These are phyloP conservation scores for Xanthia icteritia DNA, from an alignment of 2,888 invertebrate genomes.

Conservation along the genomic window DNA sequence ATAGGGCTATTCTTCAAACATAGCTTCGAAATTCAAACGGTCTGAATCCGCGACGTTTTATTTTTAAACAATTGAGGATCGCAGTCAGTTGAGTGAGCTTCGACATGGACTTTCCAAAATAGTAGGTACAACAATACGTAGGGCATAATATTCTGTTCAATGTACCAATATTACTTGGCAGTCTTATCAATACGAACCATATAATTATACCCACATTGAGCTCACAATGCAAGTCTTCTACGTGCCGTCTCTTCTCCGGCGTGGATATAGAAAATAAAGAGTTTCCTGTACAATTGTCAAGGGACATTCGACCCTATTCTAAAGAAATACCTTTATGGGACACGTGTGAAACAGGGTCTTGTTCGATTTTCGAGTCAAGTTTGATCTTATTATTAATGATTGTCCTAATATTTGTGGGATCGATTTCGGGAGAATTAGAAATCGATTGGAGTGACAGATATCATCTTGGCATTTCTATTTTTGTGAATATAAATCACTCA, in stretches of 20 bases:
- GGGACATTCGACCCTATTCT: constrained; percentile 73
- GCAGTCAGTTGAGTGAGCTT: too few relatives aligned
- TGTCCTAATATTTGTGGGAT: constrained; percentile 37
- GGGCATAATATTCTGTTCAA: constrained; percentile 8
- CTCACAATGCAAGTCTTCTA: constrained; percentile 69
- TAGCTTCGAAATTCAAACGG: not conserved
- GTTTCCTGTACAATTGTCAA: constrained; percentile 86
- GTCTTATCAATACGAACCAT: constrained; percentile 48
- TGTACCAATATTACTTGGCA: not conserved
- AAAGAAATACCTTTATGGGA: constrained; percentile 80
- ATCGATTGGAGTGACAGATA: not conserved
- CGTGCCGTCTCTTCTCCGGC: constrained; percentile 77
- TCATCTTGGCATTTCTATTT: not conserved
- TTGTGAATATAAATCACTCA: not conserved
- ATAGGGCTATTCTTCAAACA: not conserved
- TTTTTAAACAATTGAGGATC: not conserved
- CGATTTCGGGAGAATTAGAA: not conserved
- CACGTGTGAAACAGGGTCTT: constrained; percentile 86
- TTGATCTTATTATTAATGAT: constrained; percentile 57
- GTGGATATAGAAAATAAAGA: constrained; percentile 86
- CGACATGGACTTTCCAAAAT: not conserved
- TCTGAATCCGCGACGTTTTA: not conserved
- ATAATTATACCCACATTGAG: constrained; percentile 56
- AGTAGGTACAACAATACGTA: not conserved
- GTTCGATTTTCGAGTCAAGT: constrained; percentile 57